Evolutionary conservation across 2,888 invertebrate genomes (phyloP).

Genomic region (Brenthis daphne): DNA sequence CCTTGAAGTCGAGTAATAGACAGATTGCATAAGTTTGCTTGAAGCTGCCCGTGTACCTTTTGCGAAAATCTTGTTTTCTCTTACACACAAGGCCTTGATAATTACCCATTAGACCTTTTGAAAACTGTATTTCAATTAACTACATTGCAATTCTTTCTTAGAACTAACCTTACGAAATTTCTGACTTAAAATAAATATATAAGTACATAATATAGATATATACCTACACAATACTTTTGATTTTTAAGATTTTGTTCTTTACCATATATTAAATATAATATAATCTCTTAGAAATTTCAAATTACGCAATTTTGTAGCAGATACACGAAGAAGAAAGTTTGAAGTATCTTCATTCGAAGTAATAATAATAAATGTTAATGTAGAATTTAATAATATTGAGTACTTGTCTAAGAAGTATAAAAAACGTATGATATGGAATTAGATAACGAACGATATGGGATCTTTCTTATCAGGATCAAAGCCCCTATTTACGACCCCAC

Average conservation of each 20-base stretch:
- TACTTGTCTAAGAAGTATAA: constrained; percentile 46
- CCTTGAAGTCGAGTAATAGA: constrained; percentile 26
- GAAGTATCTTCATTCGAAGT: too few species aligned
- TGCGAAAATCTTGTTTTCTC: constrained; percentile 36
- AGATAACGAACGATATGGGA: constrained; percentile 52
- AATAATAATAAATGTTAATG: too few species aligned
- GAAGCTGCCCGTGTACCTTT: constrained; percentile 31
- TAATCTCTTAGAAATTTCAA: too few species aligned
- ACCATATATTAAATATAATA: too few species aligned
- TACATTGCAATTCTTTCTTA: constrained; percentile 3
- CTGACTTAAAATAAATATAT: too few species aligned
- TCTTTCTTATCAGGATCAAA: constrained; percentile 55
- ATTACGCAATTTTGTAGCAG: too few species aligned
- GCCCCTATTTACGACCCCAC: constrained; percentile 56
- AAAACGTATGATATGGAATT: constrained; percentile 60
- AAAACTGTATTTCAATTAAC: not conserved
- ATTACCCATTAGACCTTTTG: constrained; percentile 28
- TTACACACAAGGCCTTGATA: constrained; percentile 32
- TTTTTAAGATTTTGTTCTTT: too few species aligned
- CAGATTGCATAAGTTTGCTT: constrained; percentile 28
- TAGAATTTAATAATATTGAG: too few species aligned
- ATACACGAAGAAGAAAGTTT: too few species aligned
- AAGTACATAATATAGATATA: too few species aligned
- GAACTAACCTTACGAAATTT: not conserved
- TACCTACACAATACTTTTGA: too few species aligned